Base-by-base conservation (phyloP, 2,797 vertebrate genomes). In the Rhinella marina region DNA sequence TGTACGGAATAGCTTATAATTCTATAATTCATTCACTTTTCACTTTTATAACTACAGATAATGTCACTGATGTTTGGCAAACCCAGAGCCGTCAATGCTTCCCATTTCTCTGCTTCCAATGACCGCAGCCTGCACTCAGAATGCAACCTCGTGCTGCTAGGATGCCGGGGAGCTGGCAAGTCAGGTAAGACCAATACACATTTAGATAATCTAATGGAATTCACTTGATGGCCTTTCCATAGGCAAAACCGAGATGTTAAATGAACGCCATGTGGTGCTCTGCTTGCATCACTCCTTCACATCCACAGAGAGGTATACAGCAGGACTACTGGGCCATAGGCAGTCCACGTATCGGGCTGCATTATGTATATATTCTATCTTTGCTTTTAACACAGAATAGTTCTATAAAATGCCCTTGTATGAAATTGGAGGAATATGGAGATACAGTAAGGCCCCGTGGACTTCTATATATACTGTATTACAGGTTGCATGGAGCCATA, bases 131-230 rank as follows among this genome's bases (percentile, higher is more conserved):
- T 90, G 52, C 91, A 94, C 25, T 75, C 91, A 2, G 97, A 97
- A 85, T 96, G 96, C 90, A 97, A 97, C 83, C 90, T 98, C 91
- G 97, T 95, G 52, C 94, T 99, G 78, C 93, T 98, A 79, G 97
- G 97, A 50, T 96, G 95, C 84, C 94, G 92, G 88, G 97, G 97
- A 62, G 96, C 94, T 0, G 97, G 97, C 59, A 98, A 98, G 92
- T 98, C 97, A 91, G 97, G 97, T 98, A 92, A 91, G 95, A 89
- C 11, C 16, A 23, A 23, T 64, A n/a, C 64, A 59, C 57, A 62
- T 62, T 1, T 62, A 62, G 7, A 59, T 21, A 23, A 62, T 21
- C 11, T n/a, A 17, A 2, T 59, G 6, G 10, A 66, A 66, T 25
- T 66, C n/a, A 25, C 9, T 25, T 13, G 25, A 13, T 66, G 62